Evolutionary conservation across 1,140 invertebrate species (phyloP), one percentile per base, ranked within the genome.

Genomic region (Drosophila mayri): DNA sequence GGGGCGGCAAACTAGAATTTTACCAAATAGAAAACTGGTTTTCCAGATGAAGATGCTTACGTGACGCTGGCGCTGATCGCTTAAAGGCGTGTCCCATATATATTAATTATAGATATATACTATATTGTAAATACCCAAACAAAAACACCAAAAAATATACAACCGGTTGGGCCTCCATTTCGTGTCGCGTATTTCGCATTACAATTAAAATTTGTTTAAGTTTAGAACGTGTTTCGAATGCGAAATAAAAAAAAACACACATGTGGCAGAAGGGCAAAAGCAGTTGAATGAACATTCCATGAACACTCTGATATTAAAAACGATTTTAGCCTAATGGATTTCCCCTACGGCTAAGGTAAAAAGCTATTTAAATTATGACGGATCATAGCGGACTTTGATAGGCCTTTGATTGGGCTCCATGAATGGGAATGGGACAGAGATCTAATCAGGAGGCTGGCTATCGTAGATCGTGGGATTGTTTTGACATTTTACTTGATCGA

Each of bases 201-300:
- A 88, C 83, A 88, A 66, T 80, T 80, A 60, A 73, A 79, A 74
- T 83, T 76, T 86, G 78, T 83, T 79, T 76, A 83, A 87, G 60
- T 76, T 71, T 79, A 68, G 84, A 87, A 88, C 85, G 84, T 88
- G 84, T 88, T 88, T 68, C 73, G 84, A 87, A 90, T 88, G 76
- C 49, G 6, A 73, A 76, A 54, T 38, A 25, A 41, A 18, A n/a
- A 50, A 37, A 74, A 60, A 25, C 22, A 49, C 49, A 67, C 65
- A 61, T 72, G 52, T 44, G 67, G 9, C 37, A 80, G 81, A 88
- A 88, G 84, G 84, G 85, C 84, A 75, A 14, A 30, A 14, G 35
- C 74, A 49, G 63, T 59, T 71, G 65, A 65, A 66, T 66, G 76
- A 67, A 55, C 47, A 55, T 72, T 52, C 47, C 55, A 58, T 49